Evolutionary conservation across 2,888 invertebrate species (phyloP).

Genomic region (Aphidius colemani): DNA sequence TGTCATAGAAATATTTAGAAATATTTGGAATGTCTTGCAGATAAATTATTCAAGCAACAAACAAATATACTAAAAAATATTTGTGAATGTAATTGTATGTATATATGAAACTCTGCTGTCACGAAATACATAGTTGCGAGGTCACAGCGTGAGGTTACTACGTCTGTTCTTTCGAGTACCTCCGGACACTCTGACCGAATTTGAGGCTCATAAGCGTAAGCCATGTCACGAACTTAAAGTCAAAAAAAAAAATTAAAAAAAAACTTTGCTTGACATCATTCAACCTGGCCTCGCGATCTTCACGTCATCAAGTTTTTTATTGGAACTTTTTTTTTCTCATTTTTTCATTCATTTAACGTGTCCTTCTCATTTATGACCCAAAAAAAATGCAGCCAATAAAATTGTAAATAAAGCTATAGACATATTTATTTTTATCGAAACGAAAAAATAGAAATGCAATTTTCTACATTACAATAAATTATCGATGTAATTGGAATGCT

Average conservation of each 20-base stretch:
- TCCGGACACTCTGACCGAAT: slow-evolving; percentile 29
- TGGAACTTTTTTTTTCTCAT: neutral
- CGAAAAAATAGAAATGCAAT: no score
- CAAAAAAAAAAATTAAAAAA: no score
- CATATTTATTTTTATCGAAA: no score
- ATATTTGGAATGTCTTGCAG: no score
- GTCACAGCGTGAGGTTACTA: slow-evolving; percentile 28
- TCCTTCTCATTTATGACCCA: no score
- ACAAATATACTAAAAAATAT: neutral
- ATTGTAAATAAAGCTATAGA: no score
- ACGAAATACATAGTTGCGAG: slow-evolving; percentile 23
- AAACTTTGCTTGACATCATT: slow-evolving; percentile 22
- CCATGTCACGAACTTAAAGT: slow-evolving; percentile 20
- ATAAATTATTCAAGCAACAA: neutral
- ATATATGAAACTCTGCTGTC: slow-evolving; percentile 28
- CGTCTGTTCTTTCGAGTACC: slow-evolving; percentile 20
- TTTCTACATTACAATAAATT: no score
- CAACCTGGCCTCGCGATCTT: neutral
- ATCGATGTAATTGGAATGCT: no score
- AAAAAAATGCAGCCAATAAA: no score
- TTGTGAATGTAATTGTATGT: neutral
- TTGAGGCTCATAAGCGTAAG: slow-evolving; percentile 23
- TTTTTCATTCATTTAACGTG: no score
- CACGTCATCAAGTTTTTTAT: neutral
- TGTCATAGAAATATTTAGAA: no score